Evolutionary conservation across 2,888 invertebrate species (phyloP).

Genomic region (Heliconius ethilla): DNA sequence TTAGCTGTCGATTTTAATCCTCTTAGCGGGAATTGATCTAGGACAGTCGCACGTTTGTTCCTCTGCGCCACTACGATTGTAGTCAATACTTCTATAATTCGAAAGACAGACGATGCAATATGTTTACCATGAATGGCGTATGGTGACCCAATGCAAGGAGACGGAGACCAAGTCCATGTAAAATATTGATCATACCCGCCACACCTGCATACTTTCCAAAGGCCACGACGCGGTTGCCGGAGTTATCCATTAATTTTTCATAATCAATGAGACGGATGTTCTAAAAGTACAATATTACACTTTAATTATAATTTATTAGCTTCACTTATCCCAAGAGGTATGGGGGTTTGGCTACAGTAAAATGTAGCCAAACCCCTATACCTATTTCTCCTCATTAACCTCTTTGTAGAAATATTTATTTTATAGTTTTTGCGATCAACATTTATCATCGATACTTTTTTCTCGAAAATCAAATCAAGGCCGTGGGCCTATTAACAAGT

Average conservation of each 20-base stretch:
- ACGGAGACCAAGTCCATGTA: conserved; percentile 97
- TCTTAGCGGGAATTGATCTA: too few relatives aligned
- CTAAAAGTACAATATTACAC: conserved; percentile 63
- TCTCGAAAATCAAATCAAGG: too few relatives aligned
- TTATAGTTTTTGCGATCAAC: too few relatives aligned
- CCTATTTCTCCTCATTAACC: neutral
- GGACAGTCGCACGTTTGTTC: too few relatives aligned
- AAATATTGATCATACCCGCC: conserved; percentile 98
- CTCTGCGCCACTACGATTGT: too few relatives aligned
- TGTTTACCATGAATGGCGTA: conserved; percentile 96
- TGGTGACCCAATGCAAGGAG: conserved; percentile 98
- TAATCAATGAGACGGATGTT: conserved; percentile 98
- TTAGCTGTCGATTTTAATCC: too few relatives aligned
- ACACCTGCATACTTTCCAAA: conserved; percentile 99
- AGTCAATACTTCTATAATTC: too few relatives aligned
- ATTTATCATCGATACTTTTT: too few relatives aligned
- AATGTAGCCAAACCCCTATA: neutral
- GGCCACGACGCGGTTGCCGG: conserved; percentile 96
- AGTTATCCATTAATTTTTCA: conserved; percentile 95
- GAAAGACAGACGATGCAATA: conserved; percentile 12
- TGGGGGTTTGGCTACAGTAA: too few relatives aligned
- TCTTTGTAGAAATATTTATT: neutral
- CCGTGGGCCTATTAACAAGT: too few relatives aligned
- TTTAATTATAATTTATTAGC: neutral
- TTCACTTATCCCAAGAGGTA: neutral